Evolutionary conservation across 2,888 invertebrate genomes (phyloP), one percentile per base, ranked within the genome.

Genomic region (Bimastos eiseni): DNA sequence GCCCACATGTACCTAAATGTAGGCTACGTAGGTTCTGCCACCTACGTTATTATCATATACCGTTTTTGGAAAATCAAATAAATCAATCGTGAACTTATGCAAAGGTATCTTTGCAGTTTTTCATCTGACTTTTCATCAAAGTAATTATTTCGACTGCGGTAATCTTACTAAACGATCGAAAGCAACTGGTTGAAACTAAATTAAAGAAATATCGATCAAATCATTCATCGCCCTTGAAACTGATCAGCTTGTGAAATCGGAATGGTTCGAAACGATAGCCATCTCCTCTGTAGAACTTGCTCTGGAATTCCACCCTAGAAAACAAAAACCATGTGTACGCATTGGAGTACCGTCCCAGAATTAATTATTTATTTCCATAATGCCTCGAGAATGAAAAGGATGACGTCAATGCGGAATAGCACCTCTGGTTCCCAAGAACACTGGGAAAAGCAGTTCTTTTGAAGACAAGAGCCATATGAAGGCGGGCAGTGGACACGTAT

Each of bases 201-300:
- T 70, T 0, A 70, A 49, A 49, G 24, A 49, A 70, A 70, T 13
- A 8, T n/a, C 30, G 8, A 70, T 21, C 49, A 1, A 8, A 70
- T 70, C 70, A 70, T 34, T 86, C 86, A 34, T 91, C 89, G 36
- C 44, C 38, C 55, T 34, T n/a, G 3, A 70, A 21, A 19, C 95
- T 94, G 34, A 95, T 91, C 88, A 96, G 95, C 36, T 94, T 94
- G 83, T 97, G 97, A 96, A 99, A 99, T 30, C 98, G 97, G 96
- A 99, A 99, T 8, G 99, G 99, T 94, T 97, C 96, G 96, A 99
- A 99, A 90, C 97, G 96, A 95, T 99, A 98, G n/a, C 99, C 99
- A 91, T 96, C 96, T 44, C 99, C 99, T 55, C 96, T 95, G 95
- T 99, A 99, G 96, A 99, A 99, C 95, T 99, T 99, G 95, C 98